Base-by-base conservation (phyloP, 2,113 vertebrate genomes). In the Galemys pyrenaicus region DNA sequence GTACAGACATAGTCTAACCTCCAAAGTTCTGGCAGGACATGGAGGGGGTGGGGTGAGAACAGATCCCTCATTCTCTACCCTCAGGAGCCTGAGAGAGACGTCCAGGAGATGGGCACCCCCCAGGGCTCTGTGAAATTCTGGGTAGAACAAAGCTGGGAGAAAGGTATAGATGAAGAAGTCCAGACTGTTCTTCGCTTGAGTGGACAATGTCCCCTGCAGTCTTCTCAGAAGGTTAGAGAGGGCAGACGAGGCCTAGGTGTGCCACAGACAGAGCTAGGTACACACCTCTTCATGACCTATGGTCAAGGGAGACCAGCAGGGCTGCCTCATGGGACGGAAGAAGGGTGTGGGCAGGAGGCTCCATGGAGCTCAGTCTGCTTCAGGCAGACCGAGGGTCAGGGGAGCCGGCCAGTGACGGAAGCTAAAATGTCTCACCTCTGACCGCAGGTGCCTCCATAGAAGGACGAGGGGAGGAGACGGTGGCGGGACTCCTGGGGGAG, bases 361-460 rank as follows among this genome's bases (percentile, higher is more conserved):
- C 17, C 11, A 3, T 10, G 12, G 12, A 58, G 26, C 5, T 54
- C 30, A 2, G 8, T n/a, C 30, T n/a, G 41, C 44, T 64, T 87
- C 37, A 74, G 71, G 15, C 7, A 44, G 64, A 20, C 85, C 83
- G 28, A 64, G 17, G 39, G 32, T 20, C 51, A 46, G 51, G 28
- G 41, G 32, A 62, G 37, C 2, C 6, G 44, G 4, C 51, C 32
- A 68, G 28, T 71, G 54, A 28, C 41, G 71, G 30, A 94, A 70
- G 54, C 28, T 41, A n/a, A n/a, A 70, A n/a, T 95, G 32, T 60
- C 91, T 93, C n/a, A 24, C 74, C 51, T 87, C 51, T 75, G 51
- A 92, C 46, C 41, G 35, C 28, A 93, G 68, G 62, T 86, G 35
- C 54, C 35, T 89, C 30, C 32, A 26, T 4, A 92, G 12, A 39